phyloP scores from a whole-genome alignment of 2,888 invertebrate genomes.

The Mimachlamys varia region DNA sequence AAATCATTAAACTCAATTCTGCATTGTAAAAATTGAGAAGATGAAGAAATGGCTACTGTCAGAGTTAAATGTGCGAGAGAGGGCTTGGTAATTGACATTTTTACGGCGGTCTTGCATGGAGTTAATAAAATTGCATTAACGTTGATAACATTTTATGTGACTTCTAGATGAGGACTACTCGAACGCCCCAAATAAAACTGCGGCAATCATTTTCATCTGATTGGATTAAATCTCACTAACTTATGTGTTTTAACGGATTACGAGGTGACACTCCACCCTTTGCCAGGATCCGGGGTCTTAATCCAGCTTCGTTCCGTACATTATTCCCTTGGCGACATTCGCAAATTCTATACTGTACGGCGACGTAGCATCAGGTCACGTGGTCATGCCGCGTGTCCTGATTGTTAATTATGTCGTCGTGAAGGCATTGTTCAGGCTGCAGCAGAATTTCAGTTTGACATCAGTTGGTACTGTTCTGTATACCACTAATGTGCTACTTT shows the following conservation, averaged over 20 bases:
- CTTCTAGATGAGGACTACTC: background rate
- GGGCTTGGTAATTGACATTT: slow-evolving; percentile 9
- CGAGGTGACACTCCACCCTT: background rate
- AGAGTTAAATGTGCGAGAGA: background rate
- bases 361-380: background rate
- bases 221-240: slow-evolving; percentile 28
- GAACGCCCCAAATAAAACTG: slow-evolving; percentile 2
- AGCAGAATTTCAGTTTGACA: no score
- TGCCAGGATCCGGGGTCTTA: slow-evolving; percentile 9
- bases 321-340: background rate
- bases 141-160: slow-evolving; percentile 27
- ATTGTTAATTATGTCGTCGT: background rate
- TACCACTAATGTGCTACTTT: no score
- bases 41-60: slow-evolving; percentile 28
- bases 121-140: slow-evolving; percentile 20
- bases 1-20: slow-evolving; percentile 36
- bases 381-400: background rate
- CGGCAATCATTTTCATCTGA: slow-evolving; percentile 12
- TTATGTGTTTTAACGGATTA: slow-evolving; percentile 21
- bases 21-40: slow-evolving; percentile 19
- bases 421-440: background rate
- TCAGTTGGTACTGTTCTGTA: no score
- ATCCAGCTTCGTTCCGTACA: background rate
- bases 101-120: slow-evolving; percentile 21
- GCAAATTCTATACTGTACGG: background rate